These are phyloP conservation scores for Myzus persicae DNA, from an alignment of 1,140 invertebrate genomes.

Conservation along the genomic window DNA sequence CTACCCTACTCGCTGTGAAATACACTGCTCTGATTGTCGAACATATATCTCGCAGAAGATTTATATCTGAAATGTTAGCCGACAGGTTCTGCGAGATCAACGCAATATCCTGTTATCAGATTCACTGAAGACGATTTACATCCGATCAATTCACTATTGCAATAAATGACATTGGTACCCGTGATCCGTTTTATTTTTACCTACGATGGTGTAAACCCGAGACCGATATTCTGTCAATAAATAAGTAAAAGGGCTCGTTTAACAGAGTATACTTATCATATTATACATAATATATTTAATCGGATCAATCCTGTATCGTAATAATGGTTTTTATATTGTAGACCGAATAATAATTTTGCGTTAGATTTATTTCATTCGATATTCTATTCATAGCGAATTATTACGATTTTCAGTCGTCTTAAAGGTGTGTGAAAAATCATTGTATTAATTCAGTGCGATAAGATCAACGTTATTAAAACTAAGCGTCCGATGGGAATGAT, in stretches of 20 bases:
- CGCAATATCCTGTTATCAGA: constrained; percentile 49
- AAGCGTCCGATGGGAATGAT: not conserved
- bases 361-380: not conserved
- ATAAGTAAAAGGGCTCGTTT: not conserved
- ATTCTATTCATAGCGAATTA: no score
- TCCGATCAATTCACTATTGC: constrained; percentile 13
- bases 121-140: not conserved
- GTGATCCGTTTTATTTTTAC: not conserved
- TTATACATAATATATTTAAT: no score
- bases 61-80: constrained; percentile 22
- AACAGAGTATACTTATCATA: not conserved
- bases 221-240: not conserved
- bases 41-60: constrained; percentile 38
- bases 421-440: not conserved
- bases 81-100: constrained; percentile 22
- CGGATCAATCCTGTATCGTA: no score
- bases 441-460: not conserved
- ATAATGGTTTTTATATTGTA: no score
- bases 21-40: not conserved
- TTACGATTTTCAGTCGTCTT: no score
- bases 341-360: not conserved
- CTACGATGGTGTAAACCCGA: not conserved
- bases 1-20: not conserved
- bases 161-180: not conserved
- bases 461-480: not conserved